Evolutionary conservation across 2,113 vertebrate species (phyloP).

Genomic region (Raphicerus campestris): DNA sequence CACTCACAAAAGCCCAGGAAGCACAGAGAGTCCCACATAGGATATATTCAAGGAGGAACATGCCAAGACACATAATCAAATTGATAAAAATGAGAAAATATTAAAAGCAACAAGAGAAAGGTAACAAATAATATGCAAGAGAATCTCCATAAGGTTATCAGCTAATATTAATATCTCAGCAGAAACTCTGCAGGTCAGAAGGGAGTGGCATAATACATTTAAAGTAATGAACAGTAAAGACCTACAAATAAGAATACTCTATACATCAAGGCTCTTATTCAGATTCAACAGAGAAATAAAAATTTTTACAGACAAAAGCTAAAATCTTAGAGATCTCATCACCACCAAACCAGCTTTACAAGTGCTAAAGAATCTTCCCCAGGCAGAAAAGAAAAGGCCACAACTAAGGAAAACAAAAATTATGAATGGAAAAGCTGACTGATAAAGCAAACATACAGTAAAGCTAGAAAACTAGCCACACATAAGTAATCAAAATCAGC

Average conservation of each 20-base stretch:
- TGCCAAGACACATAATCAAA: neutral
- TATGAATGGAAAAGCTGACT: neutral
- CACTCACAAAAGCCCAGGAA: neutral
- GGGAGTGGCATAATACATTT: neutral
- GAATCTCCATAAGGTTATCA: neutral
- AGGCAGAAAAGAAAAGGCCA: neutral
- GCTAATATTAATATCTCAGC: neutral
- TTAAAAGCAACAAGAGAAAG: neutral
- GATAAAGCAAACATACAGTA: neutral
- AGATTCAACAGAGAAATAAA: neutral
- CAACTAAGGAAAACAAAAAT: neutral
- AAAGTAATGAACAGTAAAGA: neutral
- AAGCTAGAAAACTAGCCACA: neutral
- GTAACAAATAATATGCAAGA: neutral
- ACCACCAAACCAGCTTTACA: neutral
- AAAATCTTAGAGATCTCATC: neutral
- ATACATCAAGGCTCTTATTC: neutral
- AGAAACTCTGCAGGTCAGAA: neutral
- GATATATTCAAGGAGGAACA: neutral
- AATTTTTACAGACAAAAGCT: neutral
- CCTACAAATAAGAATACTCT: neutral
- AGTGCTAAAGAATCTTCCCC: neutral
- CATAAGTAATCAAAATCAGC: neutral
- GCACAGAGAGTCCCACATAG: neutral
- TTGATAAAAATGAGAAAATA: neutral